Evolutionary conservation across 2,113 vertebrate species (phyloP), one percentile per base, ranked within the genome.

Genomic region (Conger conger): DNA sequence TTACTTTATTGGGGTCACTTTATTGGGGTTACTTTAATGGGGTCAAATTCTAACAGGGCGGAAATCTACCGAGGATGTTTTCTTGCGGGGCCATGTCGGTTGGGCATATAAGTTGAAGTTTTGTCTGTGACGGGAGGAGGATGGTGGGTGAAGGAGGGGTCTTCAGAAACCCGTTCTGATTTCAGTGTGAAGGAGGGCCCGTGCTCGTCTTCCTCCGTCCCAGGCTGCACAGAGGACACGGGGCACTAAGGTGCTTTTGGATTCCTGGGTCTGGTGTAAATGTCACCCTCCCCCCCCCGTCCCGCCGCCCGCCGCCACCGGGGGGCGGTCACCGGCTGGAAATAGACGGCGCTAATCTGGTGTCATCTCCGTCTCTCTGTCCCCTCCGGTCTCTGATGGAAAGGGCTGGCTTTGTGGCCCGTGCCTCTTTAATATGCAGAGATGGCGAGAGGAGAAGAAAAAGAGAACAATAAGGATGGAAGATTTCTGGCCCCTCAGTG

Each of bases 331-430:
- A 68, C n/a, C 57, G 57, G 87, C 89, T 86, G 77, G 85, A 91
- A 91, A 90, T 88, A 91, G 89, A 79, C n/a, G 1, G 63, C 76
- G 86, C 86, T 91, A 89, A 92, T 88, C 86, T 90, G 83, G 81
- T 86, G 89, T 90, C 86, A 83, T 85, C 73, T 86, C 85, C 76
- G 80, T 84, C 30, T 78, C 76, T 38, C 36, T 82, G 81, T 63
- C 79, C 53, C 50, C 53, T 40, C 73, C 8, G 40, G 36, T n/a
- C 57, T 83, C 77, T 40, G 36, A 80, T 38, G 86, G 63, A 57
- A 37, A 68, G 57, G 35, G 27, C 54, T 40, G 35, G 50, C 35
- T 78, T 78, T 17, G 36, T 17, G 30, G 81, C 11, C 50, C 15
- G 3, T 13, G 45, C 30, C 23, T 17, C 1, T 40, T n/a, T 15